Evolutionary conservation across 2,113 vertebrate species (phyloP).

Genomic region (Ranitomeya variabilis): DNA sequence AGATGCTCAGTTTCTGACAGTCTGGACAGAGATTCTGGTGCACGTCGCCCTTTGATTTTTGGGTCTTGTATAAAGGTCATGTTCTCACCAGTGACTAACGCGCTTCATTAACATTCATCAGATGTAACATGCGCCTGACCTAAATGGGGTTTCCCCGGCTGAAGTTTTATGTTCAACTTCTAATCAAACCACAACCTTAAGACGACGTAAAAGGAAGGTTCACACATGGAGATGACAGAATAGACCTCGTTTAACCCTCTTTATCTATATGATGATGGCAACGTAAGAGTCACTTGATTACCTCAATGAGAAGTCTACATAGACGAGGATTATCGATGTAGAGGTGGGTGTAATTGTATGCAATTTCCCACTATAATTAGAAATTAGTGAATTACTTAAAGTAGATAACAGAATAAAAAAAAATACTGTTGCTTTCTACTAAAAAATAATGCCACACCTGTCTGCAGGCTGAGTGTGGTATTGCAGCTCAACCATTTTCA

Average conservation of each 20-base stretch:
- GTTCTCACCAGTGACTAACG: conserved; percentile 1
- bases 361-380: neutral
- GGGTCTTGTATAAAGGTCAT: neutral
- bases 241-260: neutral
- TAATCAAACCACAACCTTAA: conserved; percentile 17
- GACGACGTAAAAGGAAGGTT: neutral
- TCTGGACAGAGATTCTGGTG: conserved; percentile 10
- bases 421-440: too few species aligned
- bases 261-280: neutral
- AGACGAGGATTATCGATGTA: neutral
- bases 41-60: neutral
- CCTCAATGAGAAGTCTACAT: too few species aligned
- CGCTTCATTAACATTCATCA: neutral
- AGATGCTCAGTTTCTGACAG: neutral
- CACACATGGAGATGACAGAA: neutral
- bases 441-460: too few species aligned
- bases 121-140: neutral
- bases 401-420: too few species aligned
- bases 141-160: conserved; percentile 10
- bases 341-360: neutral
- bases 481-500: too few species aligned
- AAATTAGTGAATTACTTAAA: neutral
- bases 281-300: neutral
- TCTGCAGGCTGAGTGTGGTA: too few species aligned
- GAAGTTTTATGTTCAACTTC: neutral